A percentile compares a stretch with the other conserved stretches of the same genome.
These are phyloP conservation scores for Bradypodion pumilum DNA, from an alignment of 2,797 vertebrate species.

Conservation along the genomic window DNA sequence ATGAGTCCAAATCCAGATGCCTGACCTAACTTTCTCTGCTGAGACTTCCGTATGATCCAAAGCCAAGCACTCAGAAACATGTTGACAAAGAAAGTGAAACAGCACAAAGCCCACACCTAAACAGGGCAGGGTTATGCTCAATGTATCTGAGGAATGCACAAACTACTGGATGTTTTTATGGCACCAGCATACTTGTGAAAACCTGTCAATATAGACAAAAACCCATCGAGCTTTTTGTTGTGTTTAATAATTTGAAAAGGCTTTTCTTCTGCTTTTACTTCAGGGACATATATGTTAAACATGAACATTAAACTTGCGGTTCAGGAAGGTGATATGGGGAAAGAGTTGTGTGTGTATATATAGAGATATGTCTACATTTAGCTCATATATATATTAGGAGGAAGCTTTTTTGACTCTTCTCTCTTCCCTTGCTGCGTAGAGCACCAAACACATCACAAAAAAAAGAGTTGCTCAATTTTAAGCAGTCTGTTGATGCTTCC, in stretches of 20 bases:
- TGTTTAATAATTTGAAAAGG: no score
- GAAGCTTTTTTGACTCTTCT: neutral
- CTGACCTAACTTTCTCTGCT: conserved; percentile 29
- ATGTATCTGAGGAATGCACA: conserved; percentile 15
- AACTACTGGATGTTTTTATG: neutral
- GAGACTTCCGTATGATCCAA: conserved; percentile 19
- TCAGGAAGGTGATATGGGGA: neutral
- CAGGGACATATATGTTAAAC: neutral
- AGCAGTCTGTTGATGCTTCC: neutral
- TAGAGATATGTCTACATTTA: no score
- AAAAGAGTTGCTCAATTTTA: neutral
- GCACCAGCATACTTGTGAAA: neutral
- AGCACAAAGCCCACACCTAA: conserved; percentile 26
- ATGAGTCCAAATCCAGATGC: conserved; percentile 49
- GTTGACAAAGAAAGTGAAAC: conserved; percentile 28
- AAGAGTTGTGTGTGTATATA: neutral
- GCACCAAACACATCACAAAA: neutral
- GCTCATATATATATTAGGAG: no score
- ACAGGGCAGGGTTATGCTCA: conserved; percentile 38
- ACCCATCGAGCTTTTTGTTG: neutral
- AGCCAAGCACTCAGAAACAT: conserved; percentile 25
- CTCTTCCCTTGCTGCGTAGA: neutral
- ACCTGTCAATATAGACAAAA: conserved; percentile 5
- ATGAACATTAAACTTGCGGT: neutral
- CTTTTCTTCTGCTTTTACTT: neutral